phyloP scores from a whole-genome alignment of 2,113 vertebrate genomes.

The Poicephalus gulielmi region DNA sequence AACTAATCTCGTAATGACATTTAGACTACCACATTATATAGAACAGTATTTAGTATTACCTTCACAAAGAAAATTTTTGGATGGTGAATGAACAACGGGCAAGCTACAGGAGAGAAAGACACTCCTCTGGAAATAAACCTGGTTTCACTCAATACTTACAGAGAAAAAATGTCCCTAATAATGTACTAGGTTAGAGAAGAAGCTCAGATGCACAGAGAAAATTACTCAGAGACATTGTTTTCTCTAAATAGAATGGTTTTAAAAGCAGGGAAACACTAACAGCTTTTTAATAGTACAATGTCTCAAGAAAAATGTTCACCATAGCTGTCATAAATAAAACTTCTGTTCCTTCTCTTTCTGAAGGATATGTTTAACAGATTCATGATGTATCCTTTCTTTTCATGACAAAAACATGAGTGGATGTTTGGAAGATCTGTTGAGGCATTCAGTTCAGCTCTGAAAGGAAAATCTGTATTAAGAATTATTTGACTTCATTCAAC shows the following conservation, averaged over 20 bases:
- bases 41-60: background rate
- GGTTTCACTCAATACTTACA: background rate
- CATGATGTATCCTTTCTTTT: background rate
- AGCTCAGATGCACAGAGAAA: background rate
- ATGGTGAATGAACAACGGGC: background rate
- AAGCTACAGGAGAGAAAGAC: background rate
- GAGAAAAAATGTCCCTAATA: background rate
- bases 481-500: background rate
- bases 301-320: background rate
- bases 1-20: background rate
- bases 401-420: background rate
- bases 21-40: background rate
- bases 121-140: background rate
- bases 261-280: background rate
- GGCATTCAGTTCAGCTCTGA: background rate
- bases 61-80: background rate
- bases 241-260: background rate
- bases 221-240: background rate
- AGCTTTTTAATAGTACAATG: background rate
- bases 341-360: background rate
- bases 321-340: background rate
- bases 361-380: background rate
- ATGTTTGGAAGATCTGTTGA: constrained; percentile 13
- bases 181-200: background rate
- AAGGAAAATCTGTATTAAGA: background rate